Percentiles rank a stretch among this genome's conserved stretches.
Conservation (phyloP, 1,140 invertebrate genomes). For the Ectropis grisescens region DNA sequence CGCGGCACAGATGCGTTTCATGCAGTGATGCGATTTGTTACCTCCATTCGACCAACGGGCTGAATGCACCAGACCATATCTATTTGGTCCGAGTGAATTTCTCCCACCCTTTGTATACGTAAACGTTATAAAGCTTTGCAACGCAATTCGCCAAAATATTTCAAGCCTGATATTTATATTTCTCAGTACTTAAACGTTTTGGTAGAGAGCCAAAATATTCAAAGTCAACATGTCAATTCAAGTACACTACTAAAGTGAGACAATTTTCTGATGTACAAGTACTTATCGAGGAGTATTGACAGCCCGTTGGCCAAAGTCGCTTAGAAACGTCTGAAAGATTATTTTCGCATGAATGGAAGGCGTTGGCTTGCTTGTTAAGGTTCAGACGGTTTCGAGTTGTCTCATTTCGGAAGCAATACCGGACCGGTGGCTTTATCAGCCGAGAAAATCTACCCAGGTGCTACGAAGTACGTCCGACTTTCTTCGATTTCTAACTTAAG, state of each 20-base stretch:
- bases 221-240: no score
- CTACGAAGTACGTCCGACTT: constrained; percentile 48
- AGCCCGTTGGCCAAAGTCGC: no score
- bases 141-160: no score
- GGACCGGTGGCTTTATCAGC: constrained; percentile 38
- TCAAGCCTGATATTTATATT: no score
- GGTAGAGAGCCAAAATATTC: no score
- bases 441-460: constrained; percentile 54
- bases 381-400: constrained; percentile 26
- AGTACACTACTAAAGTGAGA: no score
- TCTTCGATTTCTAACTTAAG: constrained; percentile 49
- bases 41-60: constrained; percentile 7
- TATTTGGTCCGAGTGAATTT: constrained; percentile 13
- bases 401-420: constrained; percentile 25
- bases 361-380: no score
- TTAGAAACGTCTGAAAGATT: background rate
- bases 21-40: constrained; percentile 11
- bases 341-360: constrained; percentile 3
- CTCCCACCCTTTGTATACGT: no score
- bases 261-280: no score
- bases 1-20: constrained; percentile 5
- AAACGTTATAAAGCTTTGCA: no score
- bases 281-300: no score
- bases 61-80: constrained; percentile 2
- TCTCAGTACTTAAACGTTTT: no score